Evolutionary conservation across 2,888 invertebrate genomes (phyloP).

Genomic region (Phymatocera aterrima): DNA sequence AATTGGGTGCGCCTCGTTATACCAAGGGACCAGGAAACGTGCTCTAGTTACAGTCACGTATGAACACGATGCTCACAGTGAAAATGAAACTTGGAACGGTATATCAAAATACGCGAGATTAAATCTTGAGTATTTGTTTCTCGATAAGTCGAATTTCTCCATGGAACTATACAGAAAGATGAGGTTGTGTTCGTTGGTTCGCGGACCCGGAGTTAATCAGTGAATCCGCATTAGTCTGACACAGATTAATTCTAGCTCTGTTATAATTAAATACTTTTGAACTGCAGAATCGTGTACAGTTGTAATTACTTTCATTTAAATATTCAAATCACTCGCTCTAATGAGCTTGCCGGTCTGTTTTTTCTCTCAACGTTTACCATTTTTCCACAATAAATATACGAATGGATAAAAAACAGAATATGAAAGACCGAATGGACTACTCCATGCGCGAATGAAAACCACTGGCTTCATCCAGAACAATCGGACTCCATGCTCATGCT

Average conservation of each 20-base stretch:
- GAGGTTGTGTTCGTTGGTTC: not conserved
- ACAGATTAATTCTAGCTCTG: conserved; percentile 2
- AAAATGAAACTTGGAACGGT: conserved; percentile 4
- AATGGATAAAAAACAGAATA: not conserved
- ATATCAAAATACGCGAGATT: conserved; percentile 3
- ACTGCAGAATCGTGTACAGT: conserved; percentile 27
- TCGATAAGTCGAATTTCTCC: not conserved
- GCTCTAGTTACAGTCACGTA: conserved; percentile 15
- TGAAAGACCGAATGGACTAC: not conserved
- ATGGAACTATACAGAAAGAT: not conserved
- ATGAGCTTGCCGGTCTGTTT: conserved; percentile 50
- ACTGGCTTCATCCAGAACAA: not conserved
- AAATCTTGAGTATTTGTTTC: not conserved
- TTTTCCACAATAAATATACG: conserved; percentile 48
- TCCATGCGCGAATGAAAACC: not conserved
- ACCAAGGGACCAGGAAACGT: conserved; percentile 37
- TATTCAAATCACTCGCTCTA: conserved; percentile 27
- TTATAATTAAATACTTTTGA: conserved; percentile 36
- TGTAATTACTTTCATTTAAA: conserved; percentile 41
- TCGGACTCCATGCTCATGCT: not conserved
- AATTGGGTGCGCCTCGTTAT: conserved; percentile 64
- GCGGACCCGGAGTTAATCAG: not conserved
- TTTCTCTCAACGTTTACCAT: conserved; percentile 52
- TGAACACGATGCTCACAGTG: not conserved
- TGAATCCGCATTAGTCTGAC: conserved; percentile 25